These are phyloP conservation scores for Lepidochrysops patricia DNA, from an alignment of 2,888 invertebrate species.

Conservation along the genomic window DNA sequence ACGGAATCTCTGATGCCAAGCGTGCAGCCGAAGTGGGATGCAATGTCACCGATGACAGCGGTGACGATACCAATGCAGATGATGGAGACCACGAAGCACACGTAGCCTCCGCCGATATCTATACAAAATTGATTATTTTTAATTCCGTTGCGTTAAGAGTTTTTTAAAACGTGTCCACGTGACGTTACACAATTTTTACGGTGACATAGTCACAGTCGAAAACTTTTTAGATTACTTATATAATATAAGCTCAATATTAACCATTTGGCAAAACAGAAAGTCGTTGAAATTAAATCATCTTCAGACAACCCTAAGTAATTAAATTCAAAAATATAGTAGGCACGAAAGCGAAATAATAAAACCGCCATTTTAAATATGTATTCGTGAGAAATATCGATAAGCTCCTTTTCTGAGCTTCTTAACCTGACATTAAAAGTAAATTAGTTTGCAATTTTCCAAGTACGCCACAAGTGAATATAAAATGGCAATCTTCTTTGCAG, in stretches of 20 bases:
- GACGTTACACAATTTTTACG: no score
- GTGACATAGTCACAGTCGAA: no score
- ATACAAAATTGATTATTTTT: constrained; percentile 27
- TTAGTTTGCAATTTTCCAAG: not conserved
- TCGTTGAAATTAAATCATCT: not conserved
- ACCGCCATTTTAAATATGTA: not conserved
- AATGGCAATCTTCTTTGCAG: not conserved
- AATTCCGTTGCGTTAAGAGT: no score
- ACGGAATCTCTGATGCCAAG: constrained; percentile 97
- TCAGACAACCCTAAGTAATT: not conserved
- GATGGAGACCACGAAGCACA: constrained; percentile 95
- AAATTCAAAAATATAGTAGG: not conserved
- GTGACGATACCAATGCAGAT: constrained; percentile 94
- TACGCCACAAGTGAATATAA: not conserved
- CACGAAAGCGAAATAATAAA: not conserved
- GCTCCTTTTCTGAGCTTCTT: not conserved
- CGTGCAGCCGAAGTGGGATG: constrained; percentile 97
- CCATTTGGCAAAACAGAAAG: no score
- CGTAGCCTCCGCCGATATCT: constrained; percentile 95
- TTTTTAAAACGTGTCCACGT: no score
- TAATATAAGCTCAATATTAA: no score
- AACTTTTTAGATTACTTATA: no score
- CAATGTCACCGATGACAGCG: constrained; percentile 96
- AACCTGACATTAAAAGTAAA: not conserved
- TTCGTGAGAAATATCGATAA: not conserved